Percentiles rank a stretch among this genome's conserved stretches.
Conservation (phyloP, 30 jellyfish, hydroid and myxozoan genomes). For the Nemopilema nomurai region DNA sequence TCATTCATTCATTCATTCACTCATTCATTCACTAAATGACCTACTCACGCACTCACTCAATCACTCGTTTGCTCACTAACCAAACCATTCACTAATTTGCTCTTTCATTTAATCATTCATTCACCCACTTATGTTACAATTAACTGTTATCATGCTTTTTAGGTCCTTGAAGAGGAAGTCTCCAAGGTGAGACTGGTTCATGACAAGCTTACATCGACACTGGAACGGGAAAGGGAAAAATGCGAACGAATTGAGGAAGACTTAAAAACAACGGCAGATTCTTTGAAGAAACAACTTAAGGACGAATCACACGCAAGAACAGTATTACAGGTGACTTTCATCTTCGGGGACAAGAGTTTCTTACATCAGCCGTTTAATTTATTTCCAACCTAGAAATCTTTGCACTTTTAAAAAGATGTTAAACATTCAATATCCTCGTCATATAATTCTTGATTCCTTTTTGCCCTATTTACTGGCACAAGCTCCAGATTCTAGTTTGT, state of each 20-base stretch:
- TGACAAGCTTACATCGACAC: conserved; percentile 47
- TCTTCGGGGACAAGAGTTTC: not conserved
- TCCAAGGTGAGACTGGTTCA: conserved; percentile 41
- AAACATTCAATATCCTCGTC: too few relatives aligned
- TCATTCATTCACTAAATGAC: not conserved
- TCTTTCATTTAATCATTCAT: not conserved
- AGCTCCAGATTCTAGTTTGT: too few relatives aligned
- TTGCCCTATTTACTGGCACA: too few relatives aligned
- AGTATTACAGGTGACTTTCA: conserved; percentile 67
- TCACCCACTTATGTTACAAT: not conserved
- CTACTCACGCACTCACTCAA: not conserved
- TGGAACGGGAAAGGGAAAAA: conserved; percentile 60
- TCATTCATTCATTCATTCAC: not conserved
- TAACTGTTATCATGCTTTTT: not conserved
- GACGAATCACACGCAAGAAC: conserved; percentile 82
- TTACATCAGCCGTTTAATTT: too few relatives aligned
- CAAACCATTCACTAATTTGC: not conserved
- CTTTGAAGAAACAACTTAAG: conserved; percentile 60
- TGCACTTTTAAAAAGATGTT: too few relatives aligned
- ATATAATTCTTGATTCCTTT: too few relatives aligned
- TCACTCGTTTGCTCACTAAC: not conserved
- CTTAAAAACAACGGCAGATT: conserved; percentile 57
- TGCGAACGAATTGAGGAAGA: conserved; percentile 69
- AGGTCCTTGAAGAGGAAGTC: conserved; percentile 69
- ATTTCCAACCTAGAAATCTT: too few relatives aligned